These are phyloP conservation scores for Mesorhabditis sp. DNA, from an alignment of 2,888 invertebrate species.

Conservation along the genomic window DNA sequence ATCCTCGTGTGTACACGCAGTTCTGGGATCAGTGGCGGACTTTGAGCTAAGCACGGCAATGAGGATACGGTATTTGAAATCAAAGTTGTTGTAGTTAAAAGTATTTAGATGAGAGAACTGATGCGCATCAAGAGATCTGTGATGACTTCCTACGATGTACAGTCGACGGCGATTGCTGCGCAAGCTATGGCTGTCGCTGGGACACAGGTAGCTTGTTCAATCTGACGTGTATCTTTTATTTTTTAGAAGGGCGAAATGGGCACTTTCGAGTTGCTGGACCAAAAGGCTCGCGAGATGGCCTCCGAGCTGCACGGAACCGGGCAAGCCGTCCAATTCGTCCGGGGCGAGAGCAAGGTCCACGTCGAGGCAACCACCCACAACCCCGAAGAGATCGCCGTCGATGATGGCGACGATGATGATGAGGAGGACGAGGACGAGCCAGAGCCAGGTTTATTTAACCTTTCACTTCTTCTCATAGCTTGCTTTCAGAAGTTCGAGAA, in stretches of 20 bases:
- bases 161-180: conserved; percentile 97
- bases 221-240: neutral
- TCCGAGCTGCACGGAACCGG: conserved; percentile 24
- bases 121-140: conserved; percentile 79
- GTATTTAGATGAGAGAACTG: conserved; percentile 19
- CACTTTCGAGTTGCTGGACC: neutral
- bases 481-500: conserved; percentile 9
- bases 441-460: neutral
- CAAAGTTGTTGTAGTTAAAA: neutral
- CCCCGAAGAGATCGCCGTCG: conserved; percentile 61
- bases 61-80: conserved; percentile 88
- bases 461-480: neutral
- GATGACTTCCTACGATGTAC: conserved; percentile 81
- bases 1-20: conserved; percentile 82
- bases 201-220: conserved; percentile 10
- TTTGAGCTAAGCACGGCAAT: conserved; percentile 98
- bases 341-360: conserved; percentile 62
- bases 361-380: conserved; percentile 55
- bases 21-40: conserved; percentile 99
- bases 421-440: conserved; percentile 40
- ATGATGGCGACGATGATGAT: conserved; percentile 56
- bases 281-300: conserved; percentile 12
- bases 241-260: neutral
- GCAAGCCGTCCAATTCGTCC: conserved; percentile 67
- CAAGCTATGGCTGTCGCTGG: conserved; percentile 79